These are phyloP conservation scores for Macropodus opercularis DNA, from an alignment of 2,797 vertebrate genomes.

Conservation along the genomic window DNA sequence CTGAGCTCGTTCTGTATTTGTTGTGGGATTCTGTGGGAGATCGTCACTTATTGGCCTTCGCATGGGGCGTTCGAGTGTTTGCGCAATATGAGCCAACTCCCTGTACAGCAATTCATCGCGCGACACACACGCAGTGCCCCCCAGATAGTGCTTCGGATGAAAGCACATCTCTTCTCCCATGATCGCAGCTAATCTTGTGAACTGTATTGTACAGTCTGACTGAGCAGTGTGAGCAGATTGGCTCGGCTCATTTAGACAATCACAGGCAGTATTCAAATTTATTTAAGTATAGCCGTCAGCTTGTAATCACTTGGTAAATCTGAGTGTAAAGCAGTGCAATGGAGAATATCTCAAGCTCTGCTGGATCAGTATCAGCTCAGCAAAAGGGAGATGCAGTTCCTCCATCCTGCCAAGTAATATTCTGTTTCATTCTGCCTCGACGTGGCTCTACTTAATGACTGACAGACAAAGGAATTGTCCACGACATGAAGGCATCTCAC, in stretches of 20 bases:
- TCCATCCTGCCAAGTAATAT: constrained; percentile 27
- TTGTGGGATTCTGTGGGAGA: constrained; percentile 35
- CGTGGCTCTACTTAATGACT: constrained; percentile 23
- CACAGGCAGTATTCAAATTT: constrained; percentile 38
- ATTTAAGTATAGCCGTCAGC: constrained; percentile 47
- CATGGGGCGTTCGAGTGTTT: constrained; percentile 40
- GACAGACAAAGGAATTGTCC: constrained; percentile 21
- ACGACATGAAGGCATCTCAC: constrained; percentile 27
- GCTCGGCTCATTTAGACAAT: constrained; percentile 33
- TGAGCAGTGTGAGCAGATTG: constrained; percentile 37
- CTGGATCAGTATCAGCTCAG: constrained; percentile 31
- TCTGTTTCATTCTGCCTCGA: constrained; percentile 33
- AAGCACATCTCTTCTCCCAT: constrained; percentile 38
- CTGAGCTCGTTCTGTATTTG: constrained; percentile 37
- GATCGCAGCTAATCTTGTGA: constrained; percentile 38
- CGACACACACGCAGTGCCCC: constrained; percentile 48
- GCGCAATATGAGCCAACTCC: constrained; percentile 49
- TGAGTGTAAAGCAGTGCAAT: constrained; percentile 30
- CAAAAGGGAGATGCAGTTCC: constrained; percentile 29
- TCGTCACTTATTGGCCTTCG: constrained; percentile 59
- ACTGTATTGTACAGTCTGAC: constrained; percentile 35
- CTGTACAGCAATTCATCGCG: constrained; percentile 47
- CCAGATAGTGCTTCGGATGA: constrained; percentile 35
- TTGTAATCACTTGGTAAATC: constrained; percentile 50
- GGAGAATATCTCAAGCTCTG: constrained; percentile 33